Evolutionary conservation across 1,140 invertebrate genomes (phyloP).

Genomic region (Temnothorax curvispinosus): DNA sequence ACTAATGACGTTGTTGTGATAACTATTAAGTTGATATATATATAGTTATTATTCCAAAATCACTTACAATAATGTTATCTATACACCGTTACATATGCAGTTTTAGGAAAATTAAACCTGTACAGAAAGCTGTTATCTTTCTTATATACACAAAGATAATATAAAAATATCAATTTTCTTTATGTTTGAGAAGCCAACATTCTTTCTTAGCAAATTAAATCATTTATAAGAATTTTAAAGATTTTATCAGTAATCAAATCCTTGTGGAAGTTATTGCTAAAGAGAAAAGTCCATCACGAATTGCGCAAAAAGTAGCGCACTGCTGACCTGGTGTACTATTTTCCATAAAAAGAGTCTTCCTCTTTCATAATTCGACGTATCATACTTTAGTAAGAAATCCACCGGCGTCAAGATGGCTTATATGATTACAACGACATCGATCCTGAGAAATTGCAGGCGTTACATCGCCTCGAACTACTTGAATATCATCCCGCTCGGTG

Average conservation of each 20-base stretch:
- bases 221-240: not conserved
- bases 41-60: not conserved
- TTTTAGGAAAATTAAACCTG: not conserved
- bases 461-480: slow-evolving; percentile 16
- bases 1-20: slow-evolving; percentile 62
- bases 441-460: slow-evolving; percentile 55
- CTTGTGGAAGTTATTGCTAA: not conserved
- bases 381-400: slow-evolving; percentile 39
- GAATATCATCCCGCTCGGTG: slow-evolving; percentile 31
- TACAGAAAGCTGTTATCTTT: not conserved
- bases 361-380: slow-evolving; percentile 25
- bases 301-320: not conserved
- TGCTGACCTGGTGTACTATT: not conserved
- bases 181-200: not conserved
- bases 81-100: not conserved
- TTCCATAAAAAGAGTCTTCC: not conserved
- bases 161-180: not conserved
- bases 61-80: not conserved
- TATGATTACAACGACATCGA: slow-evolving; percentile 53
- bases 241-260: slow-evolving; percentile 13
- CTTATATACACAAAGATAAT: not conserved
- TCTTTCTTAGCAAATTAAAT: not conserved
- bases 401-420: slow-evolving; percentile 33
- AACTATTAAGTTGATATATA: slow-evolving; percentile 12
- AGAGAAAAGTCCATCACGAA: not conserved